Conservation (phyloP, 2,113 vertebrate species). For the Plecturocebus donacophilus region DNA sequence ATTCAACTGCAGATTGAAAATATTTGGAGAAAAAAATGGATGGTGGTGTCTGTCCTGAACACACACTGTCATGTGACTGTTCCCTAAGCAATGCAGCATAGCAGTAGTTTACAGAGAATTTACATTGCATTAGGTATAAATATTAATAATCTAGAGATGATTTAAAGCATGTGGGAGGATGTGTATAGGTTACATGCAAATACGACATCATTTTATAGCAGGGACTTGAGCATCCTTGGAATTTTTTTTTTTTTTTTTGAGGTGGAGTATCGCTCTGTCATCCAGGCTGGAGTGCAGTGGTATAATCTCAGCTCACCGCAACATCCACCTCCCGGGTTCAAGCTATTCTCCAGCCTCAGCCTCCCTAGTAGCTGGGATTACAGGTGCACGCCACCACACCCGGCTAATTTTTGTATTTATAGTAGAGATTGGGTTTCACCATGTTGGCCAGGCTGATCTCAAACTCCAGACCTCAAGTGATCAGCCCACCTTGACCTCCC, state of each 20-base stretch:
- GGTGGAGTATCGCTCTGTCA: too few species aligned
- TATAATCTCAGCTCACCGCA: fast-evolving
- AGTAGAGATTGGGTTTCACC: too few species aligned
- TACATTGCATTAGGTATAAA: not conserved
- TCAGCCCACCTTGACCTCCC: too few species aligned
- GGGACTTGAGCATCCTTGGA: not conserved
- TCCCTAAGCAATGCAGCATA: not conserved
- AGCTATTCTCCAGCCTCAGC: too few species aligned
- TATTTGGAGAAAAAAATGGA: not conserved
- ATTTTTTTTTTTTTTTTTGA: too few species aligned
- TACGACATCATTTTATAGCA: not conserved
- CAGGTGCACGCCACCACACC: too few species aligned
- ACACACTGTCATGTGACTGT: not conserved
- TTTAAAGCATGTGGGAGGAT: not conserved
- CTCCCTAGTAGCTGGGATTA: too few species aligned
- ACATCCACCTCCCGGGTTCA: too few species aligned
- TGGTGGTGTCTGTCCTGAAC: not conserved
- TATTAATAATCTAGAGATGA: not conserved
- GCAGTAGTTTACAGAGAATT: not conserved
- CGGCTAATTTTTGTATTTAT: too few species aligned
- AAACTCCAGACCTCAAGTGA: too few species aligned
- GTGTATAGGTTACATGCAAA: not conserved
- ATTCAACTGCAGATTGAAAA: not conserved
- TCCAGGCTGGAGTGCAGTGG: too few species aligned
- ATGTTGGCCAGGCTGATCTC: too few species aligned